Evolutionary conservation across 1,140 invertebrate species (phyloP).

Genomic region (Ostrea denselamellosa): DNA sequence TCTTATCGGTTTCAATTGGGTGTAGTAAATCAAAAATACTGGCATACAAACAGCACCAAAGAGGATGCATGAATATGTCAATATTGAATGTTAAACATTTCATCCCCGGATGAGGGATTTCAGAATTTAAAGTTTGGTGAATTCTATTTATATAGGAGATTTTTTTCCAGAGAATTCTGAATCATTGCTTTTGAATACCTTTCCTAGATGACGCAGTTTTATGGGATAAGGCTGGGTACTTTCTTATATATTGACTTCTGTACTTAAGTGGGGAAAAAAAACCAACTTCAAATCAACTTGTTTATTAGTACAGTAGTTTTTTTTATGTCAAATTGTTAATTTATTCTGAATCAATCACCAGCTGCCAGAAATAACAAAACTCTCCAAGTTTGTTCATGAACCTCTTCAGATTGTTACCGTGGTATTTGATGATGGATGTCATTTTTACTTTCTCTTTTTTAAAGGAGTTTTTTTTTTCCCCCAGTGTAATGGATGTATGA

Average conservation of each 20-base stretch:
- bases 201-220: slow-evolving; percentile 19
- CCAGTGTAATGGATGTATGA: slow-evolving; percentile 26
- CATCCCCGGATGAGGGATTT: slow-evolving; percentile 33
- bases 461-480: slow-evolving; percentile 4
- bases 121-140: slow-evolving; percentile 9
- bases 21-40: slow-evolving; percentile 6
- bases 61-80: slow-evolving; percentile 24
- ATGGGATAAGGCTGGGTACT: slow-evolving; percentile 26
- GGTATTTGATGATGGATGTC: not conserved
- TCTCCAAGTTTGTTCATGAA: not conserved
- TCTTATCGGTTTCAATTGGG: not conserved
- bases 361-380: not conserved
- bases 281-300: not conserved
- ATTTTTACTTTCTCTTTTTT: not conserved
- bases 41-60: not conserved
- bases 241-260: not conserved
- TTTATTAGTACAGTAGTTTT: not conserved
- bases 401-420: not conserved
- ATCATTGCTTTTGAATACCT: not conserved
- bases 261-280: not conserved
- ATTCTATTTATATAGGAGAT: slow-evolving; percentile 23
- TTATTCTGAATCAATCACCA: not conserved
- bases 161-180: slow-evolving; percentile 23
- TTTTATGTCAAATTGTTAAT: no score
- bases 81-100: slow-evolving; percentile 32